Base-by-base conservation (phyloP, 92 coral and sea anemone species). In the Nematostella vectensis region DNA sequence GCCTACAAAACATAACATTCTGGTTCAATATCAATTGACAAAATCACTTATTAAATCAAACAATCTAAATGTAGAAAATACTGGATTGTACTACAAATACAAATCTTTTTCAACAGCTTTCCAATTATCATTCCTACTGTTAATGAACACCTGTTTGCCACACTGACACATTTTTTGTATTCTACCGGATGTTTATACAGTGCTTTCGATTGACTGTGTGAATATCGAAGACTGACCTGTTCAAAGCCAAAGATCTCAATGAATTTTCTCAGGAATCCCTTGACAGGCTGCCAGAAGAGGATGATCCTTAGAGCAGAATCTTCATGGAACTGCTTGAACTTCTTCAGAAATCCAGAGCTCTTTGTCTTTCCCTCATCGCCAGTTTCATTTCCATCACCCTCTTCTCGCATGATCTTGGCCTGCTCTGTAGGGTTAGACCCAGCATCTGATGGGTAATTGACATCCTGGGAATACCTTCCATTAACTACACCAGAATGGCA, bases 311-410 rank as follows among this genome's bases (percentile, higher is more conserved):
- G 24, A 1, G 60, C 68, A 1, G 61, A 31, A 0, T 20, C 36
- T 6, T 72, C 70, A 55, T 78, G 85, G 55, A 59, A 71, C 3
- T 38, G 47, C 42, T 75, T 63, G 61, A 78, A 78, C 3, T 70
- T 42, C 28, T 26, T 47, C 75, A 78, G 39, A 29, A 78, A 44
- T n/a, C 72, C 72, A 66, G n/a, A 66, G 43, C 72, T 52, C 43
- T 51, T 64, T 12, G 38, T 11, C 40, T 26, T 28, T 11, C 58
- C 33, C 54, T 55, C 11, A 40, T 64, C 48, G 8, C 9, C 15
- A 4, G 70, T 37, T 21, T 4, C 48, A 61, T 61, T 50, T 30
- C 1, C 26, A 27, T 16, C 42, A 36, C 42, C 42, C 15, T 36
- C 42, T 8, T 8, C 9, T 15, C 8, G 9, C 15, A 8, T 8